These are phyloP conservation scores for Malurus elegans DNA, from an alignment of 2,113 vertebrate species.

Conservation along the genomic window DNA sequence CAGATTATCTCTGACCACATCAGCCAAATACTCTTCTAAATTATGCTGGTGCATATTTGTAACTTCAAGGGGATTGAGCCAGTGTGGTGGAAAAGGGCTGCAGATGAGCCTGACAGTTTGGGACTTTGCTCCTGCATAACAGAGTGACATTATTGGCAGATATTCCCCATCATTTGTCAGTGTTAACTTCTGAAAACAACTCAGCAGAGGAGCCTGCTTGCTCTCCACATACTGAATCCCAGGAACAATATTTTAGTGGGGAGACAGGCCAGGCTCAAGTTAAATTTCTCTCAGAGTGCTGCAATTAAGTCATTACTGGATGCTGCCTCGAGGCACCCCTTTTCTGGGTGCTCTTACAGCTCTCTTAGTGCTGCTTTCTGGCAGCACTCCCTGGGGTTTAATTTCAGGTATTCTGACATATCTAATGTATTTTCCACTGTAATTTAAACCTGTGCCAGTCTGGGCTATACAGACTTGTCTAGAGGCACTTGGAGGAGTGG, in stretches of 20 bases:
- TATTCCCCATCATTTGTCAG: not conserved
- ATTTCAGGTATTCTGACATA: conserved; percentile 11
- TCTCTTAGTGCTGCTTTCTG: not conserved
- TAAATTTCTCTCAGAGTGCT: not conserved
- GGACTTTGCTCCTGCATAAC: not conserved
- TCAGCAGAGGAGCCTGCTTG: not conserved
- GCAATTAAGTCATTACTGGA: not conserved
- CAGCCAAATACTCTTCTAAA: not conserved
- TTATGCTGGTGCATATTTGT: not conserved
- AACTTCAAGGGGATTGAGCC: not conserved
- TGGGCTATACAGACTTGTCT: not conserved
- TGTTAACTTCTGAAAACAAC: not conserved
- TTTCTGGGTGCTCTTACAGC: not conserved
- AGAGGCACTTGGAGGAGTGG: not conserved
- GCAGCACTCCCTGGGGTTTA: not conserved
- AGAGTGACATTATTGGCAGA: not conserved
- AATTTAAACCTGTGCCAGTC: not conserved
- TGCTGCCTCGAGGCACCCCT: not conserved
- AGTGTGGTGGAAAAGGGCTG: not conserved
- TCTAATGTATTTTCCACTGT: conserved; percentile 38
- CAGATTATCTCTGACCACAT: not conserved
- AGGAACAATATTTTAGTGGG: not conserved
- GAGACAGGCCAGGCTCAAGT: not conserved
- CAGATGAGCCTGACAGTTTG: not conserved
- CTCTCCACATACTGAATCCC: not conserved